These are phyloP conservation scores for Trachops cirrhosus DNA, from an alignment of 2,797 vertebrate species.

Conservation along the genomic window DNA sequence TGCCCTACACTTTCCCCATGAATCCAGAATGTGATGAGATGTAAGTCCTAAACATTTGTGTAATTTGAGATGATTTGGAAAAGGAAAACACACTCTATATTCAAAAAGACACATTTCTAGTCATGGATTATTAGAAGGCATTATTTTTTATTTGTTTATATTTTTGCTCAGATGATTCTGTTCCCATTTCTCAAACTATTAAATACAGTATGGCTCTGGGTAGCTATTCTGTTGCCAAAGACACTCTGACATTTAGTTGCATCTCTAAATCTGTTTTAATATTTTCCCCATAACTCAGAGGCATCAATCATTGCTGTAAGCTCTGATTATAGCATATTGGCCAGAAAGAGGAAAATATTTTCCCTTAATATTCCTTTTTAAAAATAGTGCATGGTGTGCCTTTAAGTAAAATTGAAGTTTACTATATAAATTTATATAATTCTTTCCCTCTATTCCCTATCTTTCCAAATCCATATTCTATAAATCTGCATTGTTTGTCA, in stretches of 20 bases:
- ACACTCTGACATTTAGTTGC: neutral
- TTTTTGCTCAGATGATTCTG: neutral
- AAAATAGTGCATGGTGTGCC: neutral
- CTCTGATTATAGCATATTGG: neutral
- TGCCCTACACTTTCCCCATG: neutral
- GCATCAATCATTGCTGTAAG: neutral
- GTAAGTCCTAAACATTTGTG: neutral
- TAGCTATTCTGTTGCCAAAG: neutral
- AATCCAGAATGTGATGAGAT: neutral
- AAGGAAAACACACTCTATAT: neutral
- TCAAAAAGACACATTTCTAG: neutral
- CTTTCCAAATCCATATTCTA: neutral
- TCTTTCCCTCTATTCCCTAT: neutral
- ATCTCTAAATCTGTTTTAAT: neutral
- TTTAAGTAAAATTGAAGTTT: neutral
- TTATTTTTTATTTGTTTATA: neutral
- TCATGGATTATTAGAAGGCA: neutral
- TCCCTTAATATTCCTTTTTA: neutral
- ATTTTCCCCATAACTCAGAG: neutral
- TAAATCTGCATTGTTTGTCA: neutral
- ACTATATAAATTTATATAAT: neutral
- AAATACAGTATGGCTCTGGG: neutral
- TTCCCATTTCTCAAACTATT: neutral
- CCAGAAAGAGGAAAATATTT: neutral
- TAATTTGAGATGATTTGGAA: neutral